Evolutionary conservation across 2,888 invertebrate species (phyloP).

Genomic region (Ichneumoninae sp.): DNA sequence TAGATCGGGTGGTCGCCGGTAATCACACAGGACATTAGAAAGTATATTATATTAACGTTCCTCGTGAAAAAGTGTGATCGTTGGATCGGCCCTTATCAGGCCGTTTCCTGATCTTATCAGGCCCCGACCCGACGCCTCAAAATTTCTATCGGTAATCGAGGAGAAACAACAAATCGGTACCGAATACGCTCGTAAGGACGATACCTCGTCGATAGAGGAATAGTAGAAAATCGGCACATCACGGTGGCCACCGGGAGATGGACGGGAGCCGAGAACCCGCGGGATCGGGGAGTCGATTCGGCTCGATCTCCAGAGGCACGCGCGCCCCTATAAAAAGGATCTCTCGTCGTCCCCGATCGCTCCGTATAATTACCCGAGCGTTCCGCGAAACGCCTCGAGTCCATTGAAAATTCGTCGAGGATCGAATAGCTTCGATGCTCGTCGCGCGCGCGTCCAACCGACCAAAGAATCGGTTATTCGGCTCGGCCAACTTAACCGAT

Average conservation of each 20-base stretch:
- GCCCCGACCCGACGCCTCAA: no score
- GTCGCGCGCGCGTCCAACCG: constrained; percentile 5
- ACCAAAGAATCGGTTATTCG: constrained; percentile 48
- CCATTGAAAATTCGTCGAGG: constrained; percentile 65
- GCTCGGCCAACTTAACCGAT: background rate
- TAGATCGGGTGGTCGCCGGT: background rate
- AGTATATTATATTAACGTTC: no score
- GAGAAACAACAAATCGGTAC: background rate
- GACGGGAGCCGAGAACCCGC: constrained; percentile 17
- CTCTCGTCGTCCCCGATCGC: constrained; percentile 31
- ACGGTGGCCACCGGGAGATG: background rate
- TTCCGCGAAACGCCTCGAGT: constrained; percentile 65
- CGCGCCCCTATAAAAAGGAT: constrained; percentile 42
- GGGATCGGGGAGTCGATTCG: constrained; percentile 11
- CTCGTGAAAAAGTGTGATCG: no score
- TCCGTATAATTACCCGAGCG: constrained; percentile 61
- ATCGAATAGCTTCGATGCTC: constrained; percentile 59
- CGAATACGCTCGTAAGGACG: background rate
- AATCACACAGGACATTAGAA: no score
- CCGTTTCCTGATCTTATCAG: no score
- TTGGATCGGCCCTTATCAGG: no score
- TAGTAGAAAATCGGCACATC: background rate
- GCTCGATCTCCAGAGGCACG: constrained; percentile 42
- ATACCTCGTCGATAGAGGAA: constrained; percentile 7
- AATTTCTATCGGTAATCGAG: no score